These are phyloP conservation scores for Patella ulyssiponensis DNA, from an alignment of 2,888 invertebrate genomes.

Conservation along the genomic window DNA sequence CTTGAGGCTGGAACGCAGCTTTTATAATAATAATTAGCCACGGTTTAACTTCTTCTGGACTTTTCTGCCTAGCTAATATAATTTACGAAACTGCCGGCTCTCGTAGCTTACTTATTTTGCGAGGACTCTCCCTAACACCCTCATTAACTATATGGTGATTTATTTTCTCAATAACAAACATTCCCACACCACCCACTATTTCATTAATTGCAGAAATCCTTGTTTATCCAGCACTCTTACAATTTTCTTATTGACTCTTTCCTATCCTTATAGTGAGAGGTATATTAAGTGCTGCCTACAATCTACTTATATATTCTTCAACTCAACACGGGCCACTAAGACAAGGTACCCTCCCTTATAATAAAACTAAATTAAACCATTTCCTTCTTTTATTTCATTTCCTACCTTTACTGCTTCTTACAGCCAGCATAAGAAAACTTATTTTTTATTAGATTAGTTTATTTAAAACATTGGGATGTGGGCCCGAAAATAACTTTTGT, in stretches of 20 bases:
- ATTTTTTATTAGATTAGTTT: slow-evolving; percentile 13
- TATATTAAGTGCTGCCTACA: slow-evolving; percentile 80
- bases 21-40: slow-evolving; percentile 53
- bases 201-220: slow-evolving; percentile 81
- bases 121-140: slow-evolving; percentile 68
- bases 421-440: background rate
- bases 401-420: slow-evolving; percentile 18
- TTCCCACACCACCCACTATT: slow-evolving; percentile 79
- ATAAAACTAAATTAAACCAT: background rate
- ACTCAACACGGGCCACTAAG: slow-evolving; percentile 76
- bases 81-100: slow-evolving; percentile 49
- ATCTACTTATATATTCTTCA: slow-evolving; percentile 79
- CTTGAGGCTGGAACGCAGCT: slow-evolving; percentile 39
- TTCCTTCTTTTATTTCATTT: slow-evolving; percentile 14
- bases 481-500: background rate
- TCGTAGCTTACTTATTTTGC: slow-evolving; percentile 77
- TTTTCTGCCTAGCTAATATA: slow-evolving; percentile 56
- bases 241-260: slow-evolving; percentile 75
- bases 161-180: slow-evolving; percentile 78
- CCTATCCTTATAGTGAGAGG: slow-evolving; percentile 76
- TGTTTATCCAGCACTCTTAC: slow-evolving; percentile 77
- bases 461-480: slow-evolving; percentile 21
- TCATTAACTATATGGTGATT: slow-evolving; percentile 79
- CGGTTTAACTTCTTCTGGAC: slow-evolving; percentile 72
- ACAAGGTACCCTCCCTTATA: background rate